Conservation (phyloP, 2,888 invertebrate genomes). For the Phytoseiulus persimilis region DNA sequence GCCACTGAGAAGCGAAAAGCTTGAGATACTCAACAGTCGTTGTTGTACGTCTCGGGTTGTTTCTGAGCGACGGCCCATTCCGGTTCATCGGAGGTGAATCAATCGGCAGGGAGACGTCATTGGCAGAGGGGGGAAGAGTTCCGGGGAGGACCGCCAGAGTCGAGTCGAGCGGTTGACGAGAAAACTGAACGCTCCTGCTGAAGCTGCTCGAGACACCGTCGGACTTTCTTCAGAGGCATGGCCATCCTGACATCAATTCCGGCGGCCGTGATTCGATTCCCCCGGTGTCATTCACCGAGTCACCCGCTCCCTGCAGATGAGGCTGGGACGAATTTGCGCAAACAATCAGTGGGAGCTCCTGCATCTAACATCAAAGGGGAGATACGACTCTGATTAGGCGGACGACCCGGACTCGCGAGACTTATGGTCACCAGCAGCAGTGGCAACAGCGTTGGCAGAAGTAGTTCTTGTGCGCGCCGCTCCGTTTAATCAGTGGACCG, state of each 20-base stretch:
- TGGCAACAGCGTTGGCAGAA: background rate
- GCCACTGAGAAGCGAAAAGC: no score
- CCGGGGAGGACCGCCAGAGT: no score
- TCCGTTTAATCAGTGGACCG: slow-evolving; percentile 5
- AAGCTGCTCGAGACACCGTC: no score
- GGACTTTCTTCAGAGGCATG: no score
- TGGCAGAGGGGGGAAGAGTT: no score
- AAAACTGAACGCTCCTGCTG: no score
- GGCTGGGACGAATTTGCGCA: background rate
- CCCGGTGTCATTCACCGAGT: background rate
- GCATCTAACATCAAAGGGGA: background rate
- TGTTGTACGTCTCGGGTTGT: no score
- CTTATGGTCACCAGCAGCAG: background rate
- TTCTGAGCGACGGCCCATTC: no score
- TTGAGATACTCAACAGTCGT: no score
- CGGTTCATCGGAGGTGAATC: background rate
- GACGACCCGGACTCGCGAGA: background rate
- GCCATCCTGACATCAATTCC: no score
- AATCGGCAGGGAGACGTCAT: background rate
- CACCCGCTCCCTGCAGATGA: background rate
- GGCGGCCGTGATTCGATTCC: background rate
- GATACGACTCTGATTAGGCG: background rate
- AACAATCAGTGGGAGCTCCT: background rate
- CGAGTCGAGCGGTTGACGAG: no score
- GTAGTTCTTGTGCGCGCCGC: background rate